Base-by-base conservation (phyloP, 2,797 vertebrate genomes). In the Leptodon cayanensis region DNA sequence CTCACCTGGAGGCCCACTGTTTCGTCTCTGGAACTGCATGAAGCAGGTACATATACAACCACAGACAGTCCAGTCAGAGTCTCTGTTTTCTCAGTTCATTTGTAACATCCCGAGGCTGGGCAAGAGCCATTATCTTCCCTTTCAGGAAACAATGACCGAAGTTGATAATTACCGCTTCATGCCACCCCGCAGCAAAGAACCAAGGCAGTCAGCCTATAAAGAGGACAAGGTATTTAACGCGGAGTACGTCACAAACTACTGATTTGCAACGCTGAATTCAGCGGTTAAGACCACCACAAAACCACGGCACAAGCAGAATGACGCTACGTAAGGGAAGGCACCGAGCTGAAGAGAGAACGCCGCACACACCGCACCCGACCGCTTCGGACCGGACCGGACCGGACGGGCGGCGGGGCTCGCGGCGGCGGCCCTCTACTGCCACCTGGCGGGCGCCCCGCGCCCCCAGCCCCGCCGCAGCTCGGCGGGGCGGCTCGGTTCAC, bases 121-220 rank as follows among this genome's bases (percentile, higher is more conserved):
- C 31, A 85, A 72, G 39, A 76, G 44, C 17, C 20, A 25, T 62
- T 80, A 61, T 33, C 24, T 58, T 54, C 47, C 37, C 16, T 61
- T 87, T 82, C 20, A 81, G 57, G 18, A 81, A 83, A 65, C 20
- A 59, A 20, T 5, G 65, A 44, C n/a, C 16, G 10, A 11, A 24
- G 25, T 13, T 0, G 26, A 10, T 22, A 16, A n/a, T 5, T 24
- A 2, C 6, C 0, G 1, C 6, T 11, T 10, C 49, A 2, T 1
- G 13, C 16, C 35, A 33, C 12, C 31, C 0, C 46, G 31, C 54
- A 46, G 37, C 5, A 29, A 58, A 33, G 29, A 25, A 47, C 3
- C 14, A 9, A 25, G 21, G 25, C 46, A 16, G 18, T 2, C 15
- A 10, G 6, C 2, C 17, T 35, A 6, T 5, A 10, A 16, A 26